These are phyloP conservation scores for Myathropa florea DNA, from an alignment of 2,888 invertebrate genomes.

Conservation along the genomic window DNA sequence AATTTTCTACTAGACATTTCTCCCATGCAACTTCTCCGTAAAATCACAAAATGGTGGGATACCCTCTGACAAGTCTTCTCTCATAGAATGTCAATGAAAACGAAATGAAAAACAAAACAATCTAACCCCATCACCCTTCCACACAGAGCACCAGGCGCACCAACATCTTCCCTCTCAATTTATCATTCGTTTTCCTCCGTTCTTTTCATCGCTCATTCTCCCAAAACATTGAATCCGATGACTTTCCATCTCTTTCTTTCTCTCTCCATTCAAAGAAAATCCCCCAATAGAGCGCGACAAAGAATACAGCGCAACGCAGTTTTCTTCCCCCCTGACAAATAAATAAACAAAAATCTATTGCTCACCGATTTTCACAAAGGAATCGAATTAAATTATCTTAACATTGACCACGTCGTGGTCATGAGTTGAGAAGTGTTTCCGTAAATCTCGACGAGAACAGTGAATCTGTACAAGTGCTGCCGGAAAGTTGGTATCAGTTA, in stretches of 20 bases:
- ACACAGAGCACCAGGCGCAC: background rate
- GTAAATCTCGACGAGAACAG: background rate
- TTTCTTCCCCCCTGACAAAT: conserved; percentile 12
- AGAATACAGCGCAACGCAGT: background rate
- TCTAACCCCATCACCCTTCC: background rate
- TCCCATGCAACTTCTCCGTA: background rate
- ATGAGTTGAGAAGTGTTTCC: background rate
- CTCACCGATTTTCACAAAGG: background rate
- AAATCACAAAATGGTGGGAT: background rate
- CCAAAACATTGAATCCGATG: background rate
- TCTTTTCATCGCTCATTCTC: background rate
- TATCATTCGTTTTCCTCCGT: conserved; percentile 35
- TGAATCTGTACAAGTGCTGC: background rate
- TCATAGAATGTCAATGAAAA: conserved; percentile 22
- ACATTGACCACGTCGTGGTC: background rate
- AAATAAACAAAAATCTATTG: conserved; percentile 47
- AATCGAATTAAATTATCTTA: background rate
- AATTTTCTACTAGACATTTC: background rate
- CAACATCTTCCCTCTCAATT: conserved; percentile 29
- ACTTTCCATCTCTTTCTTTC: background rate
- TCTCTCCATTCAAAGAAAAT: background rate
- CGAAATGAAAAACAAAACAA: conserved; percentile 9
- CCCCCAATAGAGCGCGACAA: background rate
- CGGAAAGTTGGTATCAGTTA: background rate
- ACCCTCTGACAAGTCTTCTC: background rate